A percentile compares a stretch with the other conserved stretches of the same genome.
These are phyloP conservation scores for mouse (Mus musculus) DNA, from an alignment of 2,113 vertebrate genomes.

Conservation along the genomic window DNA sequence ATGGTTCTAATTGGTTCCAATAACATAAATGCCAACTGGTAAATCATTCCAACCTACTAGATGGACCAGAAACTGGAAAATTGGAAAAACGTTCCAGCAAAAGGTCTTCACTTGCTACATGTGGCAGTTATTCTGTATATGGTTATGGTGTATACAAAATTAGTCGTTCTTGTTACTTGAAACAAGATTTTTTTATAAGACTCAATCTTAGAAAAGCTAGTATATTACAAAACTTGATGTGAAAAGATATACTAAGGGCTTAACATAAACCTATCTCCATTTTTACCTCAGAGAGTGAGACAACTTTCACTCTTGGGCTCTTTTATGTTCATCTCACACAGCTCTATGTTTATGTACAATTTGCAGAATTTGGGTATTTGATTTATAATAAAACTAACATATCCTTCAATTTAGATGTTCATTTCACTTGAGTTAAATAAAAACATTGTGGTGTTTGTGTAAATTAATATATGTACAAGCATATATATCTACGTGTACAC, in stretches of 20 bases:
- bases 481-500: neutral
- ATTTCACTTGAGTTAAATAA: constrained; percentile 46
- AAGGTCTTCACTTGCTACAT: neutral
- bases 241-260: constrained; percentile 61
- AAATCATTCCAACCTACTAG: constrained; percentile 67
- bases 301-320: constrained; percentile 8
- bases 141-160: constrained; percentile 48
- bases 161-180: constrained; percentile 46
- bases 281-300: constrained; percentile 52
- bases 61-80: constrained; percentile 63
- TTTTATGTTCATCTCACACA: constrained; percentile 34
- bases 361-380: constrained; percentile 57
- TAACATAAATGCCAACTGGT: constrained; percentile 29
- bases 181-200: constrained; percentile 56
- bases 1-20: constrained; percentile 53
- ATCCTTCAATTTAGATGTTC: constrained; percentile 46
- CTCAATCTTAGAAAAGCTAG: constrained; percentile 51
- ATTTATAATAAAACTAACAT: constrained; percentile 52
- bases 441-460: constrained; percentile 14
- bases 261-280: constrained; percentile 41
- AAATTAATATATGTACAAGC: neutral
- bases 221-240: constrained; percentile 67
- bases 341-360: constrained; percentile 59
- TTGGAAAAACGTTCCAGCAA: constrained; percentile 47
- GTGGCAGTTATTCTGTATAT: constrained; percentile 28